Conservation (phyloP, 2,888 invertebrate species). For the Ichneumon xanthorius region DNA sequence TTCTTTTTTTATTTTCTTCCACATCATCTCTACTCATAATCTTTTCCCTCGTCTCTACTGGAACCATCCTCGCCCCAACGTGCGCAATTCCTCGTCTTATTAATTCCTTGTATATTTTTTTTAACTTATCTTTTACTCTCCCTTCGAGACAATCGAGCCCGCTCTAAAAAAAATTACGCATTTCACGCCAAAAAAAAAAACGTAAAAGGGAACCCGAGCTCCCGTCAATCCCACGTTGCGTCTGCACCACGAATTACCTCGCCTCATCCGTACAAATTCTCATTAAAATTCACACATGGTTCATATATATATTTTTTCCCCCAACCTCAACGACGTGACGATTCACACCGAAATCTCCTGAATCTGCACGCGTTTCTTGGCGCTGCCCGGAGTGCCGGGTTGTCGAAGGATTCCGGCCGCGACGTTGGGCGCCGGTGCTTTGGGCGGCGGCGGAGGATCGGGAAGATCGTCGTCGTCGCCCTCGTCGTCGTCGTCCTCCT, state of each 20-base stretch:
- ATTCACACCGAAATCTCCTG: conserved; percentile 96
- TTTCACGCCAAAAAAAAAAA: not conserved
- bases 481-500: conserved; percentile 80
- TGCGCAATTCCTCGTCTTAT: conserved; percentile 68
- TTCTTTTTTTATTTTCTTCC: not conserved
- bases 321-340: not conserved
- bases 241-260: conserved; percentile 50
- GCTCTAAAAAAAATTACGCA: not conserved
- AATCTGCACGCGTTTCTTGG: conserved; percentile 96
- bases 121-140: conserved; percentile 8
- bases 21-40: not conserved
- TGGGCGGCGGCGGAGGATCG: conserved; percentile 88
- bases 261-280: not conserved
- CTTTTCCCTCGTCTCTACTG: conserved; percentile 33
- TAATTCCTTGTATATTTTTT: conserved; percentile 64
- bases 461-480: conserved; percentile 87
- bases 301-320: not conserved
- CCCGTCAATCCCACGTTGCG: conserved; percentile 70
- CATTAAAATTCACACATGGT: conserved; percentile 13
- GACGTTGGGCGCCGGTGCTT: conserved; percentile 85
- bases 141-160: not conserved
- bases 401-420: conserved; percentile 88
- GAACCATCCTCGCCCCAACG: conserved; percentile 67
- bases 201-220: conserved; percentile 49
- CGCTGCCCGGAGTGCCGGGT: conserved; percentile 90